Conservation (phyloP, 2,888 invertebrate genomes). For the Crossocerus cetratus region DNA sequence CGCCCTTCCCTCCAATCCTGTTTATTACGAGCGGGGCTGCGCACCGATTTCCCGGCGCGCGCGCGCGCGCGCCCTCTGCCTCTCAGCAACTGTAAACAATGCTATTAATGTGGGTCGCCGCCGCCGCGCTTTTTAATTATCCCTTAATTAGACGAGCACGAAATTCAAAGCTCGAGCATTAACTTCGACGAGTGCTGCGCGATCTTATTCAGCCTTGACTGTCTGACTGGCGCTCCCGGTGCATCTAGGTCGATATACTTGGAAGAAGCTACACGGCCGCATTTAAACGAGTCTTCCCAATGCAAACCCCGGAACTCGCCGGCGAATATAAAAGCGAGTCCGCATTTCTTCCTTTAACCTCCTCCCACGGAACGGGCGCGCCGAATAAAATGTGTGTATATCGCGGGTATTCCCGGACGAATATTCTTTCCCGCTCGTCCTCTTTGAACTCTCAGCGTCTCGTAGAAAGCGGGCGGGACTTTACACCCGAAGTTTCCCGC, state of each 20-base stretch:
- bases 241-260: background rate
- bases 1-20: too few relatives aligned
- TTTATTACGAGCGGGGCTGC: background rate
- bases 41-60: background rate
- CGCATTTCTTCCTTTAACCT: conserved; percentile 11
- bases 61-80: background rate
- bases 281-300: background rate
- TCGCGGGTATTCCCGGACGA: conserved; percentile 2
- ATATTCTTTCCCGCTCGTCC: background rate
- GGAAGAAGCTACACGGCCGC: background rate
- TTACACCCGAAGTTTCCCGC: conserved; percentile 18
- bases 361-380: conserved; percentile 1
- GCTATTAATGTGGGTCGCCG: background rate
- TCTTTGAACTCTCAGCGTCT: conserved; percentile 7
- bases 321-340: background rate
- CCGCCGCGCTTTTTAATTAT: too few relatives aligned
- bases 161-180: background rate
- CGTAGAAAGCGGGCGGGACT: conserved; percentile 15
- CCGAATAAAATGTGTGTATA: conserved; percentile 27
- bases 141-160: background rate
- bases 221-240: background rate
- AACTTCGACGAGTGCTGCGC: background rate
- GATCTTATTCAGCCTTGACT: background rate
- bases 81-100: background rate
- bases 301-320: background rate